Base-by-base conservation (phyloP, 2,113 vertebrate species). In the Numenius arquata region DNA sequence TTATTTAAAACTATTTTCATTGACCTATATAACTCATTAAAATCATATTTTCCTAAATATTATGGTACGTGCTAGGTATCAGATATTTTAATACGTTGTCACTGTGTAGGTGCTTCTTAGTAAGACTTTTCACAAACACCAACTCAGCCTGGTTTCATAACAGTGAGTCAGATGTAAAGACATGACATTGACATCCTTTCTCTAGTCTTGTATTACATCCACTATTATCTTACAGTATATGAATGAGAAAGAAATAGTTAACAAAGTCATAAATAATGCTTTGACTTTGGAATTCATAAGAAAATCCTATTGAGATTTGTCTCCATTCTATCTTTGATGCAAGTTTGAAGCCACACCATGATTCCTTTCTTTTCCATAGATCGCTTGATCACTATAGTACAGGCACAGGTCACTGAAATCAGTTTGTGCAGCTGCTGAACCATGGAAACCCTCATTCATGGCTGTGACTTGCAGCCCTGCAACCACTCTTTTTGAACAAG, bases 11-110 rank as follows among this genome's bases (percentile, higher is more conserved):
- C 5, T 40, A 12, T 61, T 11, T 61, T 78, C 43, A 19, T 76
- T 88, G 48, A 76, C 12, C 47, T 77, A 27, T 55, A 16, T 27
- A 74, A 75, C 26, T 43, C 18, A 65, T 75, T 72, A 12, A 62
- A 87, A 48, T 18, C 15, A 61, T 72, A 29, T 90, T 90, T 94
- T 74, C 17, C 22, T 58, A 50, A 87, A 32, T 74, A 66, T 38
- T 68, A n/a, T 50, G 11, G 17, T 32, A 41, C 0, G 0, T n/a
- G 6, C 71, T 52, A 73, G 48, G 16, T 72, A 70, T 25, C 32
- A 63, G 45, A 45, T 5, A 18, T 81, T 85, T 65, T 76, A 36
- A 47, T 61, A 8, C 59, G 19, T 15, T 70, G 12, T 55, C 32
- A 25, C 17, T 70, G 9, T 72, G 38, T 62, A 73, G 11, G 11